Evolutionary conservation across 2,113 vertebrate species (phyloP).

Genomic region (Engraulis encrasicolus): DNA sequence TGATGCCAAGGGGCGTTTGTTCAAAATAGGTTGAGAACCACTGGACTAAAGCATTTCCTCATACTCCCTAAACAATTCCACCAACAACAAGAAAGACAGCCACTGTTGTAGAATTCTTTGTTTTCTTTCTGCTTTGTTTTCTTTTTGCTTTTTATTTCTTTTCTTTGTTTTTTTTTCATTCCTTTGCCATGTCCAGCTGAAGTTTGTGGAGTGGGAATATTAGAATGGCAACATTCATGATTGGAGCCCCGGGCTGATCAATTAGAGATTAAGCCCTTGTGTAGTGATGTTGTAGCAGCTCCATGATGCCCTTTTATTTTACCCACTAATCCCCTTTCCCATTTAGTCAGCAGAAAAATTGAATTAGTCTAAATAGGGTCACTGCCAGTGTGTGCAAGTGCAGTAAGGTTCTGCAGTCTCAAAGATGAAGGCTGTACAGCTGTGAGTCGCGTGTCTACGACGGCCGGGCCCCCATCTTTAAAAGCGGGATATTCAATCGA

Average conservation of each 20-base stretch:
- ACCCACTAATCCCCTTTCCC: conserved; percentile 7
- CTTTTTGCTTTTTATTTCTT: too few species aligned
- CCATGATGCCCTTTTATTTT: conserved; percentile 2
- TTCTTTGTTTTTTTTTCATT: too few species aligned
- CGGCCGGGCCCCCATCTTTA: not conserved
- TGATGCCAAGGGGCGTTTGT: too few species aligned
- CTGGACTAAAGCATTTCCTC: too few species aligned
- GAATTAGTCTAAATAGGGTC: conserved; percentile 6
- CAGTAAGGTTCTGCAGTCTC: not conserved
- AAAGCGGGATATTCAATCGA: conserved; percentile 11
- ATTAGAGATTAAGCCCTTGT: not conserved
- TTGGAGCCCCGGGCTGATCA: not conserved
- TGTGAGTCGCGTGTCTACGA: not conserved
- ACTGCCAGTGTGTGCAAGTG: not conserved
- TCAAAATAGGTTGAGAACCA: too few species aligned
- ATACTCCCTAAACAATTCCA: too few species aligned
- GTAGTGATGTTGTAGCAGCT: not conserved
- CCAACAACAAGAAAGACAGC: too few species aligned
- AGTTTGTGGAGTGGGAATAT: not conserved
- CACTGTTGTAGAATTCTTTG: too few species aligned
- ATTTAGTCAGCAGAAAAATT: not conserved
- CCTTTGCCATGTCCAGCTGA: not conserved
- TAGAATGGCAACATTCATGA: not conserved
- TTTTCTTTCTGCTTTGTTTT: not conserved
- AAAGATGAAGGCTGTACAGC: not conserved